Percentiles rank a stretch among this genome's conserved stretches.
phyloP scores from a whole-genome alignment of 2,888 invertebrate genomes.

The Pantelozetes paolii region DNA sequence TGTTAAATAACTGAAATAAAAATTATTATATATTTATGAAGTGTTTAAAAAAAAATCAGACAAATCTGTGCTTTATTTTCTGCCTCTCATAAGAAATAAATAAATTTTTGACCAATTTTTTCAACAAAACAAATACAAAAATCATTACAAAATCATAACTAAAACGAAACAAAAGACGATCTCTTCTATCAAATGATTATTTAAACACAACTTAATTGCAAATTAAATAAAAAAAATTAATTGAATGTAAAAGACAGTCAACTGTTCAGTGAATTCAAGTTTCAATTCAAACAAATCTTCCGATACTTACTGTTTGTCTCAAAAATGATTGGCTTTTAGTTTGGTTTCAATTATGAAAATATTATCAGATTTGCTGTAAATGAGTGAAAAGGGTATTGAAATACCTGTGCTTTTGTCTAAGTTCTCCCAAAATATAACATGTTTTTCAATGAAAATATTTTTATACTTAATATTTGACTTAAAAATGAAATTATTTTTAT shows the following conservation, averaged over 20 bases:
- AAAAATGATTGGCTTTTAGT: too few species aligned
- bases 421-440: background rate
- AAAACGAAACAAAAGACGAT: constrained; percentile 17
- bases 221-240: background rate
- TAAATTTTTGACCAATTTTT: background rate
- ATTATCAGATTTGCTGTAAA: too few species aligned
- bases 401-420: background rate
- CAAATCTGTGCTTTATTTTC: constrained; percentile 8
- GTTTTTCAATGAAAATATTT: background rate
- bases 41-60: background rate
- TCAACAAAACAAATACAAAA: background rate
- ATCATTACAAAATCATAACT: background rate
- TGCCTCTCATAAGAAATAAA: background rate
- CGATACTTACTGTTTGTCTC: background rate
- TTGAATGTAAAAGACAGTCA: background rate
- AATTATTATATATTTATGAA: constrained; percentile 12
- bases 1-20: background rate
- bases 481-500: background rate
- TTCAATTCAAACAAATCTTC: background rate
- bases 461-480: background rate
- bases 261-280: background rate
- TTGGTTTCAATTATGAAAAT: too few species aligned
- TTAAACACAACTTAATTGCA: background rate
- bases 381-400: too few species aligned
- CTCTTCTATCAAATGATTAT: background rate